A percentile compares a stretch with the other conserved stretches of the same genome.
Conservation (phyloP, 2,888 invertebrate genomes). For the Sesia bembeciformis region DNA sequence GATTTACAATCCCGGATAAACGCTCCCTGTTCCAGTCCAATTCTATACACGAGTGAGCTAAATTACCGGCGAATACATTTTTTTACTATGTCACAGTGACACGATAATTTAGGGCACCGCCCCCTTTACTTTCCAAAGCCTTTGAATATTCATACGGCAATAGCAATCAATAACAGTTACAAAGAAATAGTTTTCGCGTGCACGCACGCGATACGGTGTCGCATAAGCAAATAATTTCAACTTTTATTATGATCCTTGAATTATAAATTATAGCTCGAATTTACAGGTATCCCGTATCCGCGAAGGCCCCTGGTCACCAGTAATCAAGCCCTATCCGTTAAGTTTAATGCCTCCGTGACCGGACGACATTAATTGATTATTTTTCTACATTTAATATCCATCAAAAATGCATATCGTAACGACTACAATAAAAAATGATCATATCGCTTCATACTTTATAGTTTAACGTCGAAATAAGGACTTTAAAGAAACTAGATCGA, state of each 20-base stretch:
- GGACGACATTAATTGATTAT: conserved; percentile 58
- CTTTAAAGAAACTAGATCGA: conserved; percentile 34
- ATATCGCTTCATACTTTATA: conserved; percentile 9
- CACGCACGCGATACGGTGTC: conserved; percentile 68
- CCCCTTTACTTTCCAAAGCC: conserved; percentile 63
- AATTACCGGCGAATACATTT: conserved; percentile 27
- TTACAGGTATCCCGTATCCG: conserved; percentile 26
- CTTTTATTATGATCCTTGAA: conserved; percentile 59
- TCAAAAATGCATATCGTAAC: conserved; percentile 69
- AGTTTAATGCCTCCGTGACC: conserved; percentile 63
- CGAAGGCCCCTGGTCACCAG: conserved; percentile 21
- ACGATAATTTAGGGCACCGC: conserved; percentile 69
- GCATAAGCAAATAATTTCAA: conserved; percentile 70
- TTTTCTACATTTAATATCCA: conserved; percentile 50
- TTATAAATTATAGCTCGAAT: conserved; percentile 43
- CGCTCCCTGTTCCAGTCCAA: conserved; percentile 47
- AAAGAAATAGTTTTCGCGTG: conserved; percentile 72
- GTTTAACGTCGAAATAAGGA: conserved; percentile 20
- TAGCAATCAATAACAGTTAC: conserved; percentile 70
- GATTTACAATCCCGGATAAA: conserved; percentile 68
- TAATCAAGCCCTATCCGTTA: conserved; percentile 49
- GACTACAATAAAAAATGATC: conserved; percentile 41
- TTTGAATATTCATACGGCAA: conserved; percentile 72
- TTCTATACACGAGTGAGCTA: conserved; percentile 32
- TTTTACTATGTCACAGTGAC: conserved; percentile 69